Evolutionary conservation across 1,140 invertebrate genomes (phyloP).

Genomic region (Pectinophora gossypiella): DNA sequence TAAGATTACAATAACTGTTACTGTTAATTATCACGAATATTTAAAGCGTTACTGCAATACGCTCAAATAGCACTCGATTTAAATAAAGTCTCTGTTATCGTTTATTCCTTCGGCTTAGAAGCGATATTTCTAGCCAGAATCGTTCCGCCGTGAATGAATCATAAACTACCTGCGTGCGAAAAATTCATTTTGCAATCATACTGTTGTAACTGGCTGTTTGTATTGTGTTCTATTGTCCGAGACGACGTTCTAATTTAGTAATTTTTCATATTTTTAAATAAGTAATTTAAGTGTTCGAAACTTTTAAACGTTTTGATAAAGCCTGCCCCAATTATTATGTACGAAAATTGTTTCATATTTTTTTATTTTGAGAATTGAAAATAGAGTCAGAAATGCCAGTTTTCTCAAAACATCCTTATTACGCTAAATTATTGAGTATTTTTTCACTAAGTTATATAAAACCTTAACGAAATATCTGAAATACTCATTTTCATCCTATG

Average conservation of each 20-base stretch:
- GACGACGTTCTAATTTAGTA: conserved; percentile 35
- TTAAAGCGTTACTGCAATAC: conserved; percentile 9
- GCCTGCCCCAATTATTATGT: too few relatives aligned
- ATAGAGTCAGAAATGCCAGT: too few relatives aligned
- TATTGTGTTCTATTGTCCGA: conserved; percentile 33
- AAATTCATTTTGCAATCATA: conserved; percentile 31
- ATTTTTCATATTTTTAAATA: too few relatives aligned
- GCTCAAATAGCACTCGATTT: not conserved
- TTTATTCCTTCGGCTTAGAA: not conserved
- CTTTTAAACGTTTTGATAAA: too few relatives aligned
- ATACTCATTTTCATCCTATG: too few relatives aligned
- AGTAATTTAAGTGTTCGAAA: too few relatives aligned
- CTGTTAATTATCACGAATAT: conserved; percentile 33
- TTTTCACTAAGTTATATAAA: too few relatives aligned
- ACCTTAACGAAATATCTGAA: too few relatives aligned
- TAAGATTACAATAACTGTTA: conserved; percentile 5
- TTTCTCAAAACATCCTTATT: too few relatives aligned
- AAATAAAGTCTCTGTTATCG: not conserved
- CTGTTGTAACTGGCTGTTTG: conserved; percentile 39
- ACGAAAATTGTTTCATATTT: too few relatives aligned
- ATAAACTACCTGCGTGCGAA: conserved; percentile 34
- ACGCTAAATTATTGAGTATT: too few relatives aligned
- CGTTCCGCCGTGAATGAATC: not conserved
- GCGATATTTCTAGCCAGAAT: not conserved
- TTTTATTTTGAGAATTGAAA: too few relatives aligned